Percentiles rank a stretch among this genome's conserved stretches.
These are phyloP conservation scores for Podilymbus podiceps DNA, from an alignment of 2,113 vertebrate species.

Conservation along the genomic window DNA sequence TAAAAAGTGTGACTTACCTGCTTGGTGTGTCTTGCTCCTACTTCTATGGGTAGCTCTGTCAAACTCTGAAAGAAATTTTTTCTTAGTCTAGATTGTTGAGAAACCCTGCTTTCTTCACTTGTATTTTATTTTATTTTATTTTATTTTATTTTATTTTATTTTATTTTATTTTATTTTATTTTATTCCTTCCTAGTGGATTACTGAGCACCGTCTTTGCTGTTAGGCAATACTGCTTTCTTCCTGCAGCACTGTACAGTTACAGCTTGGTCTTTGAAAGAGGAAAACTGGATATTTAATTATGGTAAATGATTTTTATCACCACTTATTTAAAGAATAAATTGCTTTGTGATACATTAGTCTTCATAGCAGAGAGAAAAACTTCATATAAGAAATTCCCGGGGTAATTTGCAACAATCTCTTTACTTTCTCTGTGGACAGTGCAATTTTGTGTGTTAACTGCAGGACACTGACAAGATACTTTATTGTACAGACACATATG, in stretches of 20 bases:
- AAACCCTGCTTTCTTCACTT: background rate
- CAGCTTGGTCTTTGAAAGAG: background rate
- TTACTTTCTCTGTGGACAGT: background rate
- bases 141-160: background rate
- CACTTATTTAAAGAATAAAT: background rate
- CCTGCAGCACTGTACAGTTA: background rate
- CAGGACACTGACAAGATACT: background rate
- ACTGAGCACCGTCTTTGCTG: background rate
- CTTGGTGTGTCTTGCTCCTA: background rate
- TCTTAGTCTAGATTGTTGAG: background rate
- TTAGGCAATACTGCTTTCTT: background rate
- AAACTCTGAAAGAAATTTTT: background rate
- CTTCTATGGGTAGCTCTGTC: background rate
- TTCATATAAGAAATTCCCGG: background rate
- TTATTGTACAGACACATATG: background rate
- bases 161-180: background rate
- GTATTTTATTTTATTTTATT: background rate
- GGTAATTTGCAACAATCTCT: background rate
- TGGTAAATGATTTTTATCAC: background rate
- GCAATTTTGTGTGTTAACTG: background rate
- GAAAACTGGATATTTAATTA: background rate
- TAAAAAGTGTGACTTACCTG: background rate
- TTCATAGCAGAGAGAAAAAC: background rate
- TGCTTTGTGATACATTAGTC: background rate
- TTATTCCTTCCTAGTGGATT: background rate